Conservation (phyloP, 2,113 vertebrate species). For the Sturnira hondurensis region DNA sequence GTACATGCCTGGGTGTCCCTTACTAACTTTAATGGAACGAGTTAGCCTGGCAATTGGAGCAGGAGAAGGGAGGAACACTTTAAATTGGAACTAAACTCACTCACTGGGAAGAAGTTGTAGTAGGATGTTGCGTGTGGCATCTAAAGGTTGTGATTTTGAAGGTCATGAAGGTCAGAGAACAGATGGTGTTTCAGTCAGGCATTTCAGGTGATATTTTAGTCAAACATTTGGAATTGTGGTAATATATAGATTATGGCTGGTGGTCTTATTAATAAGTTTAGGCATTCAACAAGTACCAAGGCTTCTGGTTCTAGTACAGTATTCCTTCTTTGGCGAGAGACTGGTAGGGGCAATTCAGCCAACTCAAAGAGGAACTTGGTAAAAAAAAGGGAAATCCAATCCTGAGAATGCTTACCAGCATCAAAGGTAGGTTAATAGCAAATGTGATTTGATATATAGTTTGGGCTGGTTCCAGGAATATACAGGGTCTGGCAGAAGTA, state of each 20-base stretch:
- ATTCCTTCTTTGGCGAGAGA: not conserved
- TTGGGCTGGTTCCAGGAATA: not conserved
- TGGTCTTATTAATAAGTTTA: not conserved
- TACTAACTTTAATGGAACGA: constrained; percentile 42
- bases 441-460: not conserved
- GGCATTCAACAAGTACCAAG: not conserved
- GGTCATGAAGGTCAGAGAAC: not conserved
- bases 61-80: not conserved
- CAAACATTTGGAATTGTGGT: not conserved
- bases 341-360: not conserved
- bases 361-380: not conserved
- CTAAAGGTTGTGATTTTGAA: constrained; percentile 6
- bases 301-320: not conserved
- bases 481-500: too few species aligned
- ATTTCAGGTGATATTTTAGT: constrained; percentile 2
- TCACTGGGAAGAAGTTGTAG: constrained; percentile 26
- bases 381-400: not conserved
- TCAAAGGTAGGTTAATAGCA: not conserved
- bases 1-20: not conserved
- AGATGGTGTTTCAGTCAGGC: constrained; percentile 1
- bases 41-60: not conserved
- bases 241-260: not conserved
- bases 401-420: not conserved
- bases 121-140: not conserved
- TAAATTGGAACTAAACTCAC: constrained; percentile 4